These are phyloP conservation scores for Lepilemur septentrionalis DNA, from an alignment of 2,797 vertebrate genomes.

Conservation along the genomic window DNA sequence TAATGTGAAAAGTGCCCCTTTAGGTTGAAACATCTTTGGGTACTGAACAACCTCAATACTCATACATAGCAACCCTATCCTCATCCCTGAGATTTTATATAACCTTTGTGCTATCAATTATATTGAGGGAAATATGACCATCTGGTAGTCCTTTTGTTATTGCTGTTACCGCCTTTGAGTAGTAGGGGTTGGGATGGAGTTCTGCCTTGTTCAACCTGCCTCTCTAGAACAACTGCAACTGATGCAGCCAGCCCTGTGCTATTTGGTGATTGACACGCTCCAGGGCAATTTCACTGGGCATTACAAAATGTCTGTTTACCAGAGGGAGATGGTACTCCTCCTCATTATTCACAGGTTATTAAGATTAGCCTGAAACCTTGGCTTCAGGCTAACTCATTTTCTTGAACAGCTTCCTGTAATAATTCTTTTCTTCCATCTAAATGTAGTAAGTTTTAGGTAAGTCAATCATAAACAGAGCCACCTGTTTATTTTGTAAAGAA, in stretches of 20 bases:
- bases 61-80: neutral
- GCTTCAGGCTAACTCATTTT: slow-evolving; percentile 13
- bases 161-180: neutral
- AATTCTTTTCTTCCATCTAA: neutral
- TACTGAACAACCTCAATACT: neutral
- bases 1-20: neutral
- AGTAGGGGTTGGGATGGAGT: neutral
- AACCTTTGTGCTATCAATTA: neutral
- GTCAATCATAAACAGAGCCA: neutral
- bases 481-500: slow-evolving; percentile 2
- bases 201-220: neutral
- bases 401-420: neutral
- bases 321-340: neutral
- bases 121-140: neutral
- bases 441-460: neutral
- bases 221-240: neutral
- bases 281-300: neutral
- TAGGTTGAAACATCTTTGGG: neutral
- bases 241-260: neutral
- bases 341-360: neutral
- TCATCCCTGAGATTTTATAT: neutral
- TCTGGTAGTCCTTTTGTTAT: neutral
- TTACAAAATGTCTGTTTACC: neutral
- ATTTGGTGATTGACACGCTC: neutral
- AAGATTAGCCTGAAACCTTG: slow-evolving; percentile 22